These are phyloP conservation scores for Onychomys torridus DNA, from an alignment of 2,797 vertebrate genomes.

Conservation along the genomic window DNA sequence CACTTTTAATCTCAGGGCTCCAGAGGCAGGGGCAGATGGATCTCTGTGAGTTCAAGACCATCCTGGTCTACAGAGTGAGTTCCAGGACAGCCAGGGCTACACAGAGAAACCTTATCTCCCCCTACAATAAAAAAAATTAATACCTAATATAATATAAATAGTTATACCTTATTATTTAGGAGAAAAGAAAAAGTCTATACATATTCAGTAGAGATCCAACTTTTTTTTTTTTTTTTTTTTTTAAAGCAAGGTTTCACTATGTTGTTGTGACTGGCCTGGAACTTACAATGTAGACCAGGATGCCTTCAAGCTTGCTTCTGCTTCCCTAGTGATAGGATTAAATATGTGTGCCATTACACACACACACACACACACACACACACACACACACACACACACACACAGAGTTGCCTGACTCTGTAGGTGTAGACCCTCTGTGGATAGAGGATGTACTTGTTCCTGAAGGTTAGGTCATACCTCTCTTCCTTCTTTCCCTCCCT, in stretches of 20 bases:
- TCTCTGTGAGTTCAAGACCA: neutral
- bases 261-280: neutral
- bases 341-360: neutral
- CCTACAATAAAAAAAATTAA: neutral
- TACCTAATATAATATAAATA: neutral
- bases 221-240: neutral
- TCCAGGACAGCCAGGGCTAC: neutral
- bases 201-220: neutral
- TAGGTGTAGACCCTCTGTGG: neutral
- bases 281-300: neutral
- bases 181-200: neutral
- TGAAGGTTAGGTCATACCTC: neutral
- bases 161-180: neutral
- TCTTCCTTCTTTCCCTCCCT: neutral
- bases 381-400: neutral
- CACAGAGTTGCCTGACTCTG: neutral
- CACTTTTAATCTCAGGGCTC: neutral
- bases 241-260: neutral
- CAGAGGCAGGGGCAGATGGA: neutral
- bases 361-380: neutral
- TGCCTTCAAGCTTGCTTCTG: neutral
- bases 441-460: neutral
- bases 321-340: neutral
- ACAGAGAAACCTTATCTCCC: neutral
- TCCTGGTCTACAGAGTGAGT: neutral